Evolutionary conservation across 2,888 invertebrate species (phyloP).

Genomic region (Linnaemya tessellans): DNA sequence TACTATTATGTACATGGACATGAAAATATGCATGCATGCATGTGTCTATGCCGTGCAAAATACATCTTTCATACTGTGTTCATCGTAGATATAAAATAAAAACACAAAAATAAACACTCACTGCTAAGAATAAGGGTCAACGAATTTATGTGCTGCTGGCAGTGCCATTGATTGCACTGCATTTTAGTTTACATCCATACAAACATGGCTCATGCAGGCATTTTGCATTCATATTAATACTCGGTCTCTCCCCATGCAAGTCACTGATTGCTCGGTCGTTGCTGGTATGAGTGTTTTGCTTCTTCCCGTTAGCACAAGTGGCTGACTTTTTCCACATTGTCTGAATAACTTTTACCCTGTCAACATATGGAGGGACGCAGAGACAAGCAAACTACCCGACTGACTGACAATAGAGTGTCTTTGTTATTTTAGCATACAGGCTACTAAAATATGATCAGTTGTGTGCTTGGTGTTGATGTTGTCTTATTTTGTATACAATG

Average conservation of each 20-base stretch:
- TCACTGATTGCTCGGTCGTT: constrained; percentile 1
- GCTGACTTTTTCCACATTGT: constrained; percentile 16
- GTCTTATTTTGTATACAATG: constrained; percentile 9
- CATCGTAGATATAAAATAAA: constrained; percentile 27
- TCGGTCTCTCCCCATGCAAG: not conserved
- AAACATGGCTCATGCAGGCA: constrained; percentile 14
- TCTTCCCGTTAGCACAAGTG: not conserved
- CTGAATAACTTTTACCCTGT: constrained; percentile 28
- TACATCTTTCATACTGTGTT: not conserved
- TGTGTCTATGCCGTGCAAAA: not conserved
- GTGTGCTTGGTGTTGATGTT: constrained; percentile 11
- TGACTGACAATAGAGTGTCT: constrained; percentile 35
- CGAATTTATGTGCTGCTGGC: constrained; percentile 52
- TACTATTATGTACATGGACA: not conserved
- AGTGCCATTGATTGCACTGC: constrained; percentile 29
- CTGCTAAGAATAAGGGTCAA: constrained; percentile 55
- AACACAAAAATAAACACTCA: not conserved
- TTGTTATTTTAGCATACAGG: not conserved
- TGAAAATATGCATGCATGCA: not conserved
- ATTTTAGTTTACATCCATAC: constrained; percentile 12
- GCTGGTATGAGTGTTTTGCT: not conserved
- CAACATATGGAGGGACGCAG: not conserved
- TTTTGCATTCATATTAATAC: constrained; percentile 35
- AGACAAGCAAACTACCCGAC: constrained; percentile 3
- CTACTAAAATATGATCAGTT: constrained; percentile 2